Evolutionary conservation across 37 sponge, comb jelly and placozoan genomes (phyloP).

Genomic region (Chondrosia reniformis): DNA sequence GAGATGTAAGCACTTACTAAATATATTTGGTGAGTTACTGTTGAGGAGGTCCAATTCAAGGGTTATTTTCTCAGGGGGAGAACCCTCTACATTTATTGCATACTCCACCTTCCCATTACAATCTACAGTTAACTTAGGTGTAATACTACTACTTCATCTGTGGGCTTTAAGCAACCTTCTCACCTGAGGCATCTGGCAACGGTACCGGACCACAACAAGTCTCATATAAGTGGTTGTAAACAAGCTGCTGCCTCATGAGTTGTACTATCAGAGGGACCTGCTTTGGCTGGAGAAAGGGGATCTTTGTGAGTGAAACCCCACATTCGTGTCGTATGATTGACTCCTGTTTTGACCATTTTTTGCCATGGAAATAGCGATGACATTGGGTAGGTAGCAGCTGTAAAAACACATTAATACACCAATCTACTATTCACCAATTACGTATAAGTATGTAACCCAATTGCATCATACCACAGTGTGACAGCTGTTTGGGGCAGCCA

Average conservation of each 20-base stretch:
- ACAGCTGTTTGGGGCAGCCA: slow-evolving; percentile 10
- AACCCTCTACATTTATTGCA: slow-evolving; percentile 19
- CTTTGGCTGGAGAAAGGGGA: slow-evolving; percentile 48
- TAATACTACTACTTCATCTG: neutral
- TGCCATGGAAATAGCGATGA: slow-evolving; percentile 15
- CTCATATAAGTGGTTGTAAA: slow-evolving; percentile 46
- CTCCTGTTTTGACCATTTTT: slow-evolving; percentile 1
- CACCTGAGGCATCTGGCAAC: neutral
- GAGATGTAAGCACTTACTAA: neutral
- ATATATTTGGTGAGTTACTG: neutral
- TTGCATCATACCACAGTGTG: slow-evolving; percentile 15
- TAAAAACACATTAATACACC: neutral
- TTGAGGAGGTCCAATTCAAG: slow-evolving; percentile 9
- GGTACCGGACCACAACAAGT: slow-evolving; percentile 36
- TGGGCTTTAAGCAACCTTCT: too few species aligned
- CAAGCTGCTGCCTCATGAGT: slow-evolving; percentile 55
- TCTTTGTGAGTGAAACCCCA: slow-evolving; percentile 44
- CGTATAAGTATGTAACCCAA: neutral
- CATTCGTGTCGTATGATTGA: slow-evolving; percentile 10
- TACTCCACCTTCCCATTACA: neutral
- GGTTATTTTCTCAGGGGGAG: slow-evolving; percentile 21
- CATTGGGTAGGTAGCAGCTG: slow-evolving; percentile 18
- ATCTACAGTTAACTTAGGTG: neutral
- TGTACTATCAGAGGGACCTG: slow-evolving; percentile 38
- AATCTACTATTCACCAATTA: neutral